These are phyloP conservation scores for Drosophila buzzatii DNA, from an alignment of 2,888 invertebrate species.

Conservation along the genomic window DNA sequence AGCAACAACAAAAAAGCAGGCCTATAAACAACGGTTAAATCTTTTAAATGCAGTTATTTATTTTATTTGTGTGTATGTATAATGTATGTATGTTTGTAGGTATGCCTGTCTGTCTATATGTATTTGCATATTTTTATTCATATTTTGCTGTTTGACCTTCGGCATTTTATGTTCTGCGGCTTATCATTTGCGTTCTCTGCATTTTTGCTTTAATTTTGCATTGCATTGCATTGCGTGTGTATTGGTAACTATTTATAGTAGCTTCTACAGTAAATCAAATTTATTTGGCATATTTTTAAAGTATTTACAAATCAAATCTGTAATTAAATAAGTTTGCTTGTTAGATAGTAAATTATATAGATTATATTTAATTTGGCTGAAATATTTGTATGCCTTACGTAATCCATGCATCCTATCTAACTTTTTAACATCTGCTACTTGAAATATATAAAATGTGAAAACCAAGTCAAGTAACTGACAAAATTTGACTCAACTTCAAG, in stretches of 20 bases:
- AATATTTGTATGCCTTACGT: too few relatives aligned
- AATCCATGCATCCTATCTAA: too few relatives aligned
- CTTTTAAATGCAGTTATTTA: conserved; percentile 66
- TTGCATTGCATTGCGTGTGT: conserved; percentile 1
- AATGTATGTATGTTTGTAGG: conserved; percentile 9
- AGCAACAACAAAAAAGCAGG: conserved; percentile 21
- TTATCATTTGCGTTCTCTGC: conserved; percentile 1
- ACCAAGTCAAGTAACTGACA: too few relatives aligned
- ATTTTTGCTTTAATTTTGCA: neutral
- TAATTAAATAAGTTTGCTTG: neutral
- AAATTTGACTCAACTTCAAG: too few relatives aligned
- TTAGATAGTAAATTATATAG: too few relatives aligned
- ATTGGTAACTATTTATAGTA: neutral
- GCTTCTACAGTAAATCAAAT: neutral
- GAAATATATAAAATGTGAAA: too few relatives aligned
- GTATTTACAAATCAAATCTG: neutral
- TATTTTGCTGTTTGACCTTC: conserved; percentile 16
- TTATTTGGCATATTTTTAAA: neutral
- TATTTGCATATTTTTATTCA: conserved; percentile 12
- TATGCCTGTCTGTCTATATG: neutral
- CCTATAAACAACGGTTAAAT: conserved; percentile 47
- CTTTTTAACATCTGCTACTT: too few relatives aligned
- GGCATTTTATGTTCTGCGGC: conserved; percentile 16
- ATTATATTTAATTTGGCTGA: too few relatives aligned
- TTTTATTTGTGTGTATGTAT: conserved; percentile 13